Base-by-base conservation (phyloP, 2,113 vertebrate genomes). In the Macquaria australasica region DNA sequence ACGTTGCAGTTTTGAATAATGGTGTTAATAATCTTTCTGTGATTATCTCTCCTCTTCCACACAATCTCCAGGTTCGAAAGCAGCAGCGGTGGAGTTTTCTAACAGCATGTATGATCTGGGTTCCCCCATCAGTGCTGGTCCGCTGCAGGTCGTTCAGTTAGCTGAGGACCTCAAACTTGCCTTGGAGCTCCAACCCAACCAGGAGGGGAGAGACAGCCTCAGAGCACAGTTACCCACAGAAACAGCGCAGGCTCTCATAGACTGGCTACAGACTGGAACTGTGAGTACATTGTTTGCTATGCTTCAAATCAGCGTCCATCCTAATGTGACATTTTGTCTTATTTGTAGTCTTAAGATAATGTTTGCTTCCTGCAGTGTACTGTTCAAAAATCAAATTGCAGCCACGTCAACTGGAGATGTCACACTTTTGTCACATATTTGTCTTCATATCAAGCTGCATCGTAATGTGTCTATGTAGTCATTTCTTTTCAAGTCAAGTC, bases 91-190 rank as follows among this genome's bases (percentile, higher is more conserved):
- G 76, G 97, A 98, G 59, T 95, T 95, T 67, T 95, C 94, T 5
- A 97, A 96, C 70, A 95, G 96, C 77, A 81, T 95, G 75, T 97
- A 95, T 55, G 97, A 97, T 16, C 94, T 96, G 73, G 95, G 95
- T 20, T 96, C 97, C 1, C 95, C 96, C 1, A 84, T 95, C 79
- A 96, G 96, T 56, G 73, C 94, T 21, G 96, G 95, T n/a, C 92
- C 97, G 0, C 95, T 97, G 85, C 97, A 97, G 68, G 96, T 99
- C n/a, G 81, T 99, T n/a, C 97, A 97, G 91, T 92, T 99, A 6
- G 91, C 98, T 0, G 98, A 98, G 86, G 98, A 99, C 84, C 96
- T 99, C 82, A 97, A 94, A 85, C 91, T 97, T 62, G 97, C 97
- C 6, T 66, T 99, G 94, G 97, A 99, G 93, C 96, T 97, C 88